Evolutionary conservation across 2,888 invertebrate genomes (phyloP).

Genomic region (Torymus tubicola): DNA sequence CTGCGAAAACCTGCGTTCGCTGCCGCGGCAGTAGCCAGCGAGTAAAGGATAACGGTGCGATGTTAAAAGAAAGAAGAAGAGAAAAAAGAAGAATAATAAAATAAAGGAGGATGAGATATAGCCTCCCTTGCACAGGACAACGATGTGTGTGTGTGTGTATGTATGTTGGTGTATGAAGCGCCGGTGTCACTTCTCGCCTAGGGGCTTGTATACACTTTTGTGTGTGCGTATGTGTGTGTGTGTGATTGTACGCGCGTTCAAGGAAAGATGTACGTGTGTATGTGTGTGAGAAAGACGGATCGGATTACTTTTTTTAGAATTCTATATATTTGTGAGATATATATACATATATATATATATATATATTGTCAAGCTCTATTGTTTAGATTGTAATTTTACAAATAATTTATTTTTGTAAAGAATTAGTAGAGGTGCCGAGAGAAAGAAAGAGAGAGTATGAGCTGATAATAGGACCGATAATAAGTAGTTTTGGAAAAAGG

Average conservation of each 20-base stretch:
- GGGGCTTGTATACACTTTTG: no score
- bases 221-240: no score
- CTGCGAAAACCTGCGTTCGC: constrained; percentile 69
- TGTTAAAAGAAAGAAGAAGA: background rate
- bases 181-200: constrained; percentile 21
- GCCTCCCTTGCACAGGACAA: background rate
- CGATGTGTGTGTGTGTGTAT: background rate
- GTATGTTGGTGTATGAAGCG: background rate
- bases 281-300: background rate
- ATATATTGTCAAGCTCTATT: background rate
- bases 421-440: constrained; percentile 12
- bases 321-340: no score
- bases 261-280: no score
- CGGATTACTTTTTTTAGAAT: no score
- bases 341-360: no score
- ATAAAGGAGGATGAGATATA: background rate
- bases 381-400: constrained; percentile 36
- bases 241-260: no score
- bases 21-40: constrained; percentile 60
- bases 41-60: constrained; percentile 59
- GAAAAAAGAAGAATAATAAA: background rate
- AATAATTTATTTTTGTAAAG: constrained; percentile 35
- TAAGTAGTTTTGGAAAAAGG: no score
- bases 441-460: no score
- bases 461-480: no score